Base-by-base conservation (phyloP, 2,797 vertebrate species). In the Macrochelys suwanniensis region DNA sequence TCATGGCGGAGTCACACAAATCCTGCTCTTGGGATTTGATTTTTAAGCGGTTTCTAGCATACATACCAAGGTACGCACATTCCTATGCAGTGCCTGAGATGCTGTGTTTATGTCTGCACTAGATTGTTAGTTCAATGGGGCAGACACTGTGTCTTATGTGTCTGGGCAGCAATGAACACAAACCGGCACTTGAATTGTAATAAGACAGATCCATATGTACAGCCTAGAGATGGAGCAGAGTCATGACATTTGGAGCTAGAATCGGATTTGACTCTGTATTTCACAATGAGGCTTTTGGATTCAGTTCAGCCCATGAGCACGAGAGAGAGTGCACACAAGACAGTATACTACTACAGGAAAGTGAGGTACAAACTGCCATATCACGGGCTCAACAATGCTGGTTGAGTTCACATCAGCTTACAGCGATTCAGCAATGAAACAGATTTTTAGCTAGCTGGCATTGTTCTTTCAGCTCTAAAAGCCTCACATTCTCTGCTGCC, bases 351-450 rank as follows among this genome's bases (percentile, higher is more conserved):
- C 82, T n/a, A n/a, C 84, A 85, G 59, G 88, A 82, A 88, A 85
- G 53, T 84, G 51, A 84, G 61, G 42, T 31, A 80, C 0, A 84
- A 76, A 28, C 1, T 16, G 12, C 53, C 1, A 0, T n/a, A 25
- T 57, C 31, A 45, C 28, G 25, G 31, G 2, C 61, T 80, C 15
- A 49, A 45, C 59, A 83, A 33, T 17, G 47, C 53, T 54, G 17
- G 49, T 49, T 6, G 59, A n/a, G 49, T 7, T 28, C 16, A 3
- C 5, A 1, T 3, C 13, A 28, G 26, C 0, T 0, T 53, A 79
- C 65, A 82, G 4, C 19, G 25, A 2, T 23, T 26, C 47, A 56
- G 57, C 33, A 47, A 7, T 37, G 10, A 0, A 3, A 11, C 3
- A 59, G 23, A 26, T 21, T 56, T 87, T 50, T 59, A 28, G 33